These are phyloP conservation scores for Prorops nasuta DNA, from an alignment of 1,140 invertebrate genomes.

Conservation along the genomic window DNA sequence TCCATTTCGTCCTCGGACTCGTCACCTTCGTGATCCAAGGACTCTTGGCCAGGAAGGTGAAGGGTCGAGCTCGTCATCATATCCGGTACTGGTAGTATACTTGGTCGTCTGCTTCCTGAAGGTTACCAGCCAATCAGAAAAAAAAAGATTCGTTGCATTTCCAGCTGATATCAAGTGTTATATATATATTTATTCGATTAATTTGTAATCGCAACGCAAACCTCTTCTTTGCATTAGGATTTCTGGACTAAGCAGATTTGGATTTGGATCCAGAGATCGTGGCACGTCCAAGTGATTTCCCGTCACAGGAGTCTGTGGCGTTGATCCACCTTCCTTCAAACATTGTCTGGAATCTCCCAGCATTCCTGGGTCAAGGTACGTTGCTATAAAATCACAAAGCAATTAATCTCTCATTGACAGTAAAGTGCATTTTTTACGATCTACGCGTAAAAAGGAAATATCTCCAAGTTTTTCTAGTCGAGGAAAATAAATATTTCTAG, in stretches of 20 bases:
- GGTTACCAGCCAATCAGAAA: too few relatives aligned
- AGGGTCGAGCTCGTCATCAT: conserved; percentile 79
- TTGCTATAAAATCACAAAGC: conserved; percentile 40
- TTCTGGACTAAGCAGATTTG: conserved; percentile 79
- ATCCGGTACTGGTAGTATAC: conserved; percentile 84
- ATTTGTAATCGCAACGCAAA: conserved; percentile 41
- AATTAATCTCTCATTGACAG: conserved; percentile 1
- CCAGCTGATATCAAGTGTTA: too few relatives aligned
- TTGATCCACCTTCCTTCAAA: conserved; percentile 64
- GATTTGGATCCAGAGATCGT: conserved; percentile 67
- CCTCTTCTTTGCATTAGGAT: conserved; percentile 72
- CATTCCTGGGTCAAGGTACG: conserved; percentile 53
- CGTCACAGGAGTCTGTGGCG: conserved; percentile 62
- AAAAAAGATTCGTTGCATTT: too few relatives aligned
- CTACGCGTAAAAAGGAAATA: too few relatives aligned
- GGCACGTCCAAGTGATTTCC: conserved; percentile 79
- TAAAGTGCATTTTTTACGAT: neutral
- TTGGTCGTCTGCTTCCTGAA: conserved; percentile 77
- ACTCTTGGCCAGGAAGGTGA: conserved; percentile 70
- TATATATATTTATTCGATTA: too few relatives aligned
- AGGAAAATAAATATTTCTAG: too few relatives aligned
- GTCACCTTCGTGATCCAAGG: conserved; percentile 70
- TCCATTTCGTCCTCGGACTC: conserved; percentile 86
- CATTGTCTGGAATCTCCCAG: conserved; percentile 63
- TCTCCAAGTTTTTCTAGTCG: too few relatives aligned